These are phyloP conservation scores for Alauda arvensis DNA, from an alignment of 2,797 vertebrate species.

Conservation along the genomic window DNA sequence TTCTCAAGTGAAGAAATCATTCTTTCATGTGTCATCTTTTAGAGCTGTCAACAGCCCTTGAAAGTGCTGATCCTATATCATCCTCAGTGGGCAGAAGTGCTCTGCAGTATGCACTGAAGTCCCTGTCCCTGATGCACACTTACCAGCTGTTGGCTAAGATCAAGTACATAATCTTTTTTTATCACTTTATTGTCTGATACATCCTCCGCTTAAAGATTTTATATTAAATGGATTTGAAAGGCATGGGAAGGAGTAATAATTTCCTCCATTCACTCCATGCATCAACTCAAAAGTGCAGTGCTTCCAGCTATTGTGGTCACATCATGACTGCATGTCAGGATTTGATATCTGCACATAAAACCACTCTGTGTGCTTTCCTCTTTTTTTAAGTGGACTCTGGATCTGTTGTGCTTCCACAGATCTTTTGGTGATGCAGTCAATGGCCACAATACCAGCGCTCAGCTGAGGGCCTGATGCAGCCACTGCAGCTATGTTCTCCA, in stretches of 20 bases:
- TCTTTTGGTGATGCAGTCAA: neutral
- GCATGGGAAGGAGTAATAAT: neutral
- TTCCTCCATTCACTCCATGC: neutral
- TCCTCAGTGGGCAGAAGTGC: neutral
- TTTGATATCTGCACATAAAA: neutral
- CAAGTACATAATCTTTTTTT: neutral
- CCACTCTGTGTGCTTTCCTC: neutral
- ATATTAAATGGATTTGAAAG: neutral
- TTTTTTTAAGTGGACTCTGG: neutral
- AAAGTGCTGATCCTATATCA: neutral
- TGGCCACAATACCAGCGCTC: rapidly evolving
- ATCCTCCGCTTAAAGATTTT: neutral
- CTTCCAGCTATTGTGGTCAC: neutral
- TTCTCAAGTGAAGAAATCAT: neutral
- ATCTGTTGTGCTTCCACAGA: neutral
- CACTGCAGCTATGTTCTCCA: neutral
- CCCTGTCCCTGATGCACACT: neutral
- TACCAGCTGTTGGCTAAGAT: neutral
- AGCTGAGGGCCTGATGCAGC: neutral
- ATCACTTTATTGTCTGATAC: neutral
- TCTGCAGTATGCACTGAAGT: neutral
- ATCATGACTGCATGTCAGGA: rapidly evolving
- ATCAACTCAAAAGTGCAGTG: neutral
- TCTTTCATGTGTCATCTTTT: neutral
- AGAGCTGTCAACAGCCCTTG: neutral